Conservation (phyloP, 2,797 vertebrate species). For the Gymnoscopelus microlampas region DNA sequence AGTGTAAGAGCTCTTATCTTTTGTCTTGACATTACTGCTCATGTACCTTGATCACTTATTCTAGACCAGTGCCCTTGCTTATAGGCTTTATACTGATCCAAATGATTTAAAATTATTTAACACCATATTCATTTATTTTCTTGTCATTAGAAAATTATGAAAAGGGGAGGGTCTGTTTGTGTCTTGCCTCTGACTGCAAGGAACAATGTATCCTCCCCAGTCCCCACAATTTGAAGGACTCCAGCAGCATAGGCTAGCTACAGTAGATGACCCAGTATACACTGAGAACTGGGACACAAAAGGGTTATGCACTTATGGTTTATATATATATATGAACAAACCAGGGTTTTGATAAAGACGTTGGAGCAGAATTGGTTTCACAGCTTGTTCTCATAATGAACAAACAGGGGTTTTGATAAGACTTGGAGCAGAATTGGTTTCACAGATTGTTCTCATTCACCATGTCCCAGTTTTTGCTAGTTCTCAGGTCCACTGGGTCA, state of each 20-base stretch:
- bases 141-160: conserved; percentile 29
- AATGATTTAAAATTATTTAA: conserved; percentile 27
- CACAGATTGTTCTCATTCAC: conserved; percentile 26
- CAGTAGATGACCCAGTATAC: conserved; percentile 38
- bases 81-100: conserved; percentile 41
- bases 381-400: conserved; percentile 4
- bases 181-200: conserved; percentile 44
- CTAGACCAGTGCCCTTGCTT: conserved; percentile 53
- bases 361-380: not conserved
- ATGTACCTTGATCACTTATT: conserved; percentile 52
- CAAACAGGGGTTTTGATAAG: not conserved
- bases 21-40: conserved; percentile 48
- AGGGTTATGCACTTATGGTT: conserved; percentile 56
- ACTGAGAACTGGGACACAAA: conserved; percentile 24
- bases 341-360: conserved; percentile 2
- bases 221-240: conserved; percentile 39
- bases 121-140: not conserved
- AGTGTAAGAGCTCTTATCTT: conserved; percentile 51
- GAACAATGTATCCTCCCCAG: conserved; percentile 29
- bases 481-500: conserved; percentile 9
- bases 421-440: conserved; percentile 9
- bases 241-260: conserved; percentile 1
- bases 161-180: conserved; percentile 20
- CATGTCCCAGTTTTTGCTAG: not conserved
- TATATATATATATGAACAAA: conserved; percentile 31